A percentile compares a stretch with the other conserved stretches of the same genome.
Conservation (phyloP, 1,140 invertebrate species). For the Trinorchestia longiramus region DNA sequence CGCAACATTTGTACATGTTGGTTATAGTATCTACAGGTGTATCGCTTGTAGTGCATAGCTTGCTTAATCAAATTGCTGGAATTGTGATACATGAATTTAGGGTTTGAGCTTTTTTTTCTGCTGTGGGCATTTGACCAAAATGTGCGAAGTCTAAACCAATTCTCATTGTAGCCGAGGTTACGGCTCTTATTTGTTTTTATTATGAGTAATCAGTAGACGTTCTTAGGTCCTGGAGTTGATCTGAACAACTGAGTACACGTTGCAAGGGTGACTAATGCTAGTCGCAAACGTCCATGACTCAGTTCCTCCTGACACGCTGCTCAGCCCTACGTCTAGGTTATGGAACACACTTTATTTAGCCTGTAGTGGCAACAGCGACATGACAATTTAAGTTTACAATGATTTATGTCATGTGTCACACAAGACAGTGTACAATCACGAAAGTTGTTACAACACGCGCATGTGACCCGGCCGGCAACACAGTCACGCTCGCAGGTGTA, state of each 20-base stretch:
- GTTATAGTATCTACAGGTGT: too few relatives aligned
- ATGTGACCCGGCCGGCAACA: background rate
- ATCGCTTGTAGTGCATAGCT: too few relatives aligned
- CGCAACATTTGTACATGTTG: too few relatives aligned
- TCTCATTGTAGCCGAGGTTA: background rate
- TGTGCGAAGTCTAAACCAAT: background rate
- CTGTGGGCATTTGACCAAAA: too few relatives aligned
- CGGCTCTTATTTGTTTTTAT: background rate
- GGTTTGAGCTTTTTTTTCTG: too few relatives aligned
- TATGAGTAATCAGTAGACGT: background rate
- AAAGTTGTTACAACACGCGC: background rate
- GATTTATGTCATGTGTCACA: background rate
- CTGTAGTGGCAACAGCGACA: background rate
- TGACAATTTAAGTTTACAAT: background rate
- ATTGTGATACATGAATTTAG: too few relatives aligned
- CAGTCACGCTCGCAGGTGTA: conserved; percentile 6
- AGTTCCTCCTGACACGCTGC: background rate
- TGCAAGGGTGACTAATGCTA: background rate
- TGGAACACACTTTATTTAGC: background rate
- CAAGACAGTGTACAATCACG: background rate
- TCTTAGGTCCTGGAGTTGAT: too few relatives aligned
- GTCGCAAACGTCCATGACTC: too few relatives aligned
- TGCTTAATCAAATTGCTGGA: too few relatives aligned
- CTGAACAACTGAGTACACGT: background rate
- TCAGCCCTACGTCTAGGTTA: background rate